Conservation (phyloP, 2,797 vertebrate species). For the Rhadinocentrus ornatus region DNA sequence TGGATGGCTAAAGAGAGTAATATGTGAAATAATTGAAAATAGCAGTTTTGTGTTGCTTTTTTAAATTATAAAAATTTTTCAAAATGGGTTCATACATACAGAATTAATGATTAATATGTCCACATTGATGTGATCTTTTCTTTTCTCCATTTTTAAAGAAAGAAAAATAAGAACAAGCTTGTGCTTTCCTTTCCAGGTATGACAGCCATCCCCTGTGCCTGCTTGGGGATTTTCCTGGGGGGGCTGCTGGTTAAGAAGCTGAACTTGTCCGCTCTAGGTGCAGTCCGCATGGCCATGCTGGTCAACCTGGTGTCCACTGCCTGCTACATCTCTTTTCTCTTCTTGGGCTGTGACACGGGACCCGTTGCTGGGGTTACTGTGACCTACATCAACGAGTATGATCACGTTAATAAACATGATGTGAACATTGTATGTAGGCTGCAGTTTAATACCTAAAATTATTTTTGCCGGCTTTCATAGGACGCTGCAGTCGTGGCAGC, state of each 20-base stretch:
- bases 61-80: too few relatives aligned
- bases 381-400: constrained; percentile 92
- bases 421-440: not conserved
- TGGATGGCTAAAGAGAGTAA: not conserved
- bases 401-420: not conserved
- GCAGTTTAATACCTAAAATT: not conserved
- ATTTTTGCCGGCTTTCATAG: constrained; percentile 65
- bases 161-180: not conserved
- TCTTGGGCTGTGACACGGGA: constrained; percentile 96
- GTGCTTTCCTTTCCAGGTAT: constrained; percentile 85
- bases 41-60: too few relatives aligned
- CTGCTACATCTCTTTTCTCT: constrained; percentile 97
- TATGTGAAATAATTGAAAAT: not conserved
- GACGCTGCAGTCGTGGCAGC: constrained; percentile 81
- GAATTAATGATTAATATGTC: not conserved
- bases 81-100: too few relatives aligned
- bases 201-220: constrained; percentile 98
- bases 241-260: constrained; percentile 97
- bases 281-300: constrained; percentile 97
- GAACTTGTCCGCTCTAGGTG: constrained; percentile 94
- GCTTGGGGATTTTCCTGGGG: constrained; percentile 96
- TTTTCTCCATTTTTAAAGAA: not conserved
- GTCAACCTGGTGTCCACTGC: constrained; percentile 98
- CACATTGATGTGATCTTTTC: not conserved
- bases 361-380: constrained; percentile 97